A percentile compares a stretch with the other conserved stretches of the same genome.
phyloP scores from a whole-genome alignment of 2,888 invertebrate species.

The Gastracanthus pulcherrimus region DNA sequence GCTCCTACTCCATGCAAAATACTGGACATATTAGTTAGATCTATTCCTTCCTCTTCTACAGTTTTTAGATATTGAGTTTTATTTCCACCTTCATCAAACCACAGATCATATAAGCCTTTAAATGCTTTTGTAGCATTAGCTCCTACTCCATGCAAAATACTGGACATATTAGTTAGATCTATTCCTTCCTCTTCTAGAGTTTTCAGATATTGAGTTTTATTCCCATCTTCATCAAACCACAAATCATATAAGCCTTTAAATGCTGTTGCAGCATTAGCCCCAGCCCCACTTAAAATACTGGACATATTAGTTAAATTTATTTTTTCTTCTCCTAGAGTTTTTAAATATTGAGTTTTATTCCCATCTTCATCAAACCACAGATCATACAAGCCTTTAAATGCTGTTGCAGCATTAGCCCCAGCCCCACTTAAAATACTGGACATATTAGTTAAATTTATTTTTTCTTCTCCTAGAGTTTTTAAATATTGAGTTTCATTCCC shows the following conservation, averaged over 20 bases:
- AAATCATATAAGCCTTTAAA: constrained; percentile 67
- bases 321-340: constrained; percentile 57
- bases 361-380: too few species aligned
- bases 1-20: constrained; percentile 60
- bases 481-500: constrained; percentile 60
- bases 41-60: constrained; percentile 59
- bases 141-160: constrained; percentile 61
- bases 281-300: constrained; percentile 61
- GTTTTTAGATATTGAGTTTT: constrained; percentile 53
- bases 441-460: constrained; percentile 60
- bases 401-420: constrained; percentile 62
- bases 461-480: constrained; percentile 53
- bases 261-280: constrained; percentile 63
- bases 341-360: constrained; percentile 46
- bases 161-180: constrained; percentile 30
- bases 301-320: constrained; percentile 61
- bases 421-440: too few species aligned
- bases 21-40: constrained; percentile 61
- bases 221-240: constrained; percentile 60
- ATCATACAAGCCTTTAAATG: too few species aligned
- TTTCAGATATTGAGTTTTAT: constrained; percentile 27
- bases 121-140: constrained; percentile 59
- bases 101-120: constrained; percentile 59
- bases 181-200: constrained; percentile 46
- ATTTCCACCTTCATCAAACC: constrained; percentile 64